Evolutionary conservation across 2,888 invertebrate genomes (phyloP).

Genomic region (Monochamus alternatus): DNA sequence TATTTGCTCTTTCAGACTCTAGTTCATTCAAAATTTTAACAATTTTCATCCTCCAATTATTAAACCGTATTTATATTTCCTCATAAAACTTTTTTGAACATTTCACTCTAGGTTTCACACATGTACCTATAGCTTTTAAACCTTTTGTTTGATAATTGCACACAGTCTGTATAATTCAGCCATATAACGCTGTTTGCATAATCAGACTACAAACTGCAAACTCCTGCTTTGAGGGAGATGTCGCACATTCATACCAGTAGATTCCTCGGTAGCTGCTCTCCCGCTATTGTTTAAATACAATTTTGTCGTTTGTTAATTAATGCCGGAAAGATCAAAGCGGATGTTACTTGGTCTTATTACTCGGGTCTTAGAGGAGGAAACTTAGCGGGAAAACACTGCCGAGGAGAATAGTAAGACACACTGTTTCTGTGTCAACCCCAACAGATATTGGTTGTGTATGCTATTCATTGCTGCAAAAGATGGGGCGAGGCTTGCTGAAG

Average conservation of each 20-base stretch:
- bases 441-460: conserved; percentile 23
- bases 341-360: conserved; percentile 54
- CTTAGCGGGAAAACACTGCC: conserved; percentile 39
- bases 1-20: too few species aligned
- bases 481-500: conserved; percentile 15
- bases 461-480: conserved; percentile 24
- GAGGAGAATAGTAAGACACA: conserved; percentile 45
- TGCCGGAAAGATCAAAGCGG: conserved; percentile 62
- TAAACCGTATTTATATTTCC: too few species aligned
- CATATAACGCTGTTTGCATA: conserved; percentile 48
- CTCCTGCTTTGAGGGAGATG: conserved; percentile 54
- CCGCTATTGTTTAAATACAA: conserved; percentile 76
- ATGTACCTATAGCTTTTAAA: background rate
- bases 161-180: conserved; percentile 11
- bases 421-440: conserved; percentile 46
- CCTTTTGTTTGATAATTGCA: background rate
- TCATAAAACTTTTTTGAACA: too few species aligned
- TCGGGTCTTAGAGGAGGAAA: conserved; percentile 40
- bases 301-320: conserved; percentile 78
- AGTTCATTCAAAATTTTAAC: too few species aligned
- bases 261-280: conserved; percentile 53
- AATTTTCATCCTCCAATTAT: too few species aligned
- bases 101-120: too few species aligned
- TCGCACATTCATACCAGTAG: conserved; percentile 53
- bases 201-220: conserved; percentile 46